Conservation (phyloP, 1,140 invertebrate genomes). For the Propsilocerus akamusi region DNA sequence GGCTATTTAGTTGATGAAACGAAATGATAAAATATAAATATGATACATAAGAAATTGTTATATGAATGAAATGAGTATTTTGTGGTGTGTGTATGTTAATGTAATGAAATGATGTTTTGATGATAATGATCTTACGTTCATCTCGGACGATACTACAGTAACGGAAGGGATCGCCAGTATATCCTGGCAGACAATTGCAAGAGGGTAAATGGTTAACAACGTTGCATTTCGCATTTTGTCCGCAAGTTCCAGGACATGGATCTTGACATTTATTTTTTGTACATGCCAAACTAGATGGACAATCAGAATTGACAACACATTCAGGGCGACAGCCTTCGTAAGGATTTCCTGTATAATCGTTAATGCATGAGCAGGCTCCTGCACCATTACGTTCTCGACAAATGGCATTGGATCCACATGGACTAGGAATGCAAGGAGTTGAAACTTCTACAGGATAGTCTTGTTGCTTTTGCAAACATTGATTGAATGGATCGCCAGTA, state of each 20-base stretch:
- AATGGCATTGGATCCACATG: conserved; percentile 60
- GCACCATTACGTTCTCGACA: conserved; percentile 59
- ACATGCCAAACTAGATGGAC: conserved; percentile 43
- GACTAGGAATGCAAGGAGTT: conserved; percentile 49
- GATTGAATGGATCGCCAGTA: conserved; percentile 36
- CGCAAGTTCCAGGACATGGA: conserved; percentile 54
- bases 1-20: no score
- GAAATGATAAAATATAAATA: no score
- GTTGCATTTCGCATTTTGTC: conserved; percentile 47
- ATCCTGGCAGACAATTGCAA: conserved; percentile 50
- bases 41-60: no score
- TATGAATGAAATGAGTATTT: background rate
- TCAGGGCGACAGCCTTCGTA: conserved; percentile 52
- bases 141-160: conserved; percentile 32
- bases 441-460: conserved; percentile 25
- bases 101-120: conserved; percentile 5
- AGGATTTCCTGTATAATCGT: conserved; percentile 54
- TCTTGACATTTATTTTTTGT: conserved; percentile 47
- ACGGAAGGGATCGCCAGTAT: conserved; percentile 50
- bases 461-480: conserved; percentile 24
- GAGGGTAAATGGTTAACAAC: conserved; percentile 56
- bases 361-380: conserved; percentile 48
- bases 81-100: background rate
- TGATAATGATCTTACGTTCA: conserved; percentile 29
- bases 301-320: conserved; percentile 52